Percentiles rank a stretch among this genome's conserved stretches.
Conservation (phyloP, 2,113 vertebrate genomes). For the Nyctibius bracteatus region DNA sequence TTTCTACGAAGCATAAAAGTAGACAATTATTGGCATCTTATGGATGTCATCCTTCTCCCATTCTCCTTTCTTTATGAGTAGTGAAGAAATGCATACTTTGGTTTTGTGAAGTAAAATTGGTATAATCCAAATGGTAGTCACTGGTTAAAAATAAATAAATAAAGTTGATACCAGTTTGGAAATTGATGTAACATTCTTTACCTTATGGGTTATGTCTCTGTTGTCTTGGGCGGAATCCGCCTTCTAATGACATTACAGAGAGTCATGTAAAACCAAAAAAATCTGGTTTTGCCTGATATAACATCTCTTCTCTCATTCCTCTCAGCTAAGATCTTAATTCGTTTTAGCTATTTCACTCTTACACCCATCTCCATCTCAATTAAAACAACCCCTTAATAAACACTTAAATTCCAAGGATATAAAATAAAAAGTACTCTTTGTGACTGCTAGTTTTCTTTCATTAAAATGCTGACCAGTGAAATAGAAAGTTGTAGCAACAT, state of each 20-base stretch:
- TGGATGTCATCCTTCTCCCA: rapidly evolving
- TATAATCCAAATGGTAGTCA: background rate
- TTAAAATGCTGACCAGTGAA: background rate
- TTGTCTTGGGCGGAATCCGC: background rate
- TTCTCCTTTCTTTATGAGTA: background rate
- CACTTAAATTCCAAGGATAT: background rate
- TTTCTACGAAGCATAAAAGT: background rate
- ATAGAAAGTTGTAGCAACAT: background rate
- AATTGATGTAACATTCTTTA: background rate
- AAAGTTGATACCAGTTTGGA: background rate
- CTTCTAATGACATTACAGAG: background rate
- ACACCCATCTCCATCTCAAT: background rate
- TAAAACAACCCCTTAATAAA: background rate
- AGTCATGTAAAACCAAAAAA: background rate
- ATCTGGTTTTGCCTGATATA: background rate
- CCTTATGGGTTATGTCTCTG: background rate
- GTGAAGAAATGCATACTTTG: background rate
- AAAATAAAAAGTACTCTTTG: background rate
- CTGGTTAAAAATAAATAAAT: background rate
- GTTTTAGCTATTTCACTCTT: background rate
- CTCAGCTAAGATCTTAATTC: background rate
- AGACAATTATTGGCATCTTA: background rate
- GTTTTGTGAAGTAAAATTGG: background rate
- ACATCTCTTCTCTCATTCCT: background rate
- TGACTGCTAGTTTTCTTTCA: background rate